Evolutionary conservation across 1,140 invertebrate species (phyloP), one percentile per base, ranked within the genome.

Genomic region (Trichogramma pretiosum): DNA sequence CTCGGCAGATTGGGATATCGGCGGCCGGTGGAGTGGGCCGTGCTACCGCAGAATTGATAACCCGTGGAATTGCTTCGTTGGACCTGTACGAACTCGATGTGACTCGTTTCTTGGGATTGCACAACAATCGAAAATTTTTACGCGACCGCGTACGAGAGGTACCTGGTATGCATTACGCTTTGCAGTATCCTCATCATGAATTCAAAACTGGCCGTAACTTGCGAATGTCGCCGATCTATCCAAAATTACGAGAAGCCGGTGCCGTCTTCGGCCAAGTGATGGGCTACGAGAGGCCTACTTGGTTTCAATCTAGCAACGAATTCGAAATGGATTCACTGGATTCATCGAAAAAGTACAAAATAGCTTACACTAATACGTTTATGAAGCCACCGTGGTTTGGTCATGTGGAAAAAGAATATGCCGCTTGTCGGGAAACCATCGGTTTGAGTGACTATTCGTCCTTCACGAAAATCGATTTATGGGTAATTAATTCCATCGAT

Each of bases 191-290:
- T 0, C 83, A 89, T 60, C 76, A 80, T 47, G 88, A 91, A 69
- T 94, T 89, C 57, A 77, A 85, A 66, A 91, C 84, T 8, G 91
- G 92, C 0, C 74, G 94, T 41, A 94, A 95, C 70, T 71, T 98
- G 13, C 73, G 95, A 51, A 93, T 94, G 79, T 98, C 95, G 1
- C 93, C 95, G 0, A 89, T 99, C 50, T 97, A 95, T 76, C 89
- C 93, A 2, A 85, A 89, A 50, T 69, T 98, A 1, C 79, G 86
- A 62, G 85, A 89, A 63, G 87, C 85, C 26, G 95, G 95, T 1
- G 96, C 92, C n/a, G 84, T 95, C 10, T 99, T 98, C 74, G 91
- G 91, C 8, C 93, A 98, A 70, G 91, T 92, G 21, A 98, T 98
- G 92, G 95, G 94, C 2, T 99, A 98, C 67, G 96, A 99, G 68